Evolutionary conservation across 2,797 vertebrate species (phyloP).

Genomic region (Eulemur mongoz): DNA sequence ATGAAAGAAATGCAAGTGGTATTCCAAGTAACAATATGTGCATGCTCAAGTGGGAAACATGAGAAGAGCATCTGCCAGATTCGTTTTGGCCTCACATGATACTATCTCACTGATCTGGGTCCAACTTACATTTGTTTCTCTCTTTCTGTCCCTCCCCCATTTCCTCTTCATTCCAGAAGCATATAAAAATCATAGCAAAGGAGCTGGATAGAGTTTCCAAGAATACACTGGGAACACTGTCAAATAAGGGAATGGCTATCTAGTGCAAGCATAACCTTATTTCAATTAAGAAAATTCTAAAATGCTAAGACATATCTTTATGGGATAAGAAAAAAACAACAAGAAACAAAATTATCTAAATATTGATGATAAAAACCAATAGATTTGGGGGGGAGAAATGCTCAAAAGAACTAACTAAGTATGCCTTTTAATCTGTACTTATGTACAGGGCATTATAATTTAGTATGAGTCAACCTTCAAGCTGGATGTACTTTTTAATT

Average conservation of each 20-base stretch:
- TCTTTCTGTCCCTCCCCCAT: conserved; percentile 56
- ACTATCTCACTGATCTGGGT: conserved; percentile 53
- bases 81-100: conserved; percentile 55
- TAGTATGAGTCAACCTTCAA: conserved; percentile 46
- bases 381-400: neutral
- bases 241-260: neutral
- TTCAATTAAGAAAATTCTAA: neutral
- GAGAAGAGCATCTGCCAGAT: conserved; percentile 40
- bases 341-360: conserved; percentile 46
- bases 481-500: conserved; percentile 63
- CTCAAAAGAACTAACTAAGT: conserved; percentile 49
- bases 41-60: conserved; percentile 35
- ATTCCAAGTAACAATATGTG: conserved; percentile 57
- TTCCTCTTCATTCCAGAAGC: conserved; percentile 60
- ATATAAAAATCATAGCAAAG: conserved; percentile 23
- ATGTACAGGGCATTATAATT: conserved; percentile 49
- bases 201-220: conserved; percentile 24
- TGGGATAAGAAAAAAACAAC: conserved; percentile 24
- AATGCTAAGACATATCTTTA: neutral
- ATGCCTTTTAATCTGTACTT: neutral
- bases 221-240: neutral
- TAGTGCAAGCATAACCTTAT: conserved; percentile 37
- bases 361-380: conserved; percentile 26
- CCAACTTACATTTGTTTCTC: conserved; percentile 66
- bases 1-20: conserved; percentile 57